Evolutionary conservation across 2,797 vertebrate genomes (phyloP), one percentile per base, ranked within the genome.

Genomic region (Amphiprion clarkii): DNA sequence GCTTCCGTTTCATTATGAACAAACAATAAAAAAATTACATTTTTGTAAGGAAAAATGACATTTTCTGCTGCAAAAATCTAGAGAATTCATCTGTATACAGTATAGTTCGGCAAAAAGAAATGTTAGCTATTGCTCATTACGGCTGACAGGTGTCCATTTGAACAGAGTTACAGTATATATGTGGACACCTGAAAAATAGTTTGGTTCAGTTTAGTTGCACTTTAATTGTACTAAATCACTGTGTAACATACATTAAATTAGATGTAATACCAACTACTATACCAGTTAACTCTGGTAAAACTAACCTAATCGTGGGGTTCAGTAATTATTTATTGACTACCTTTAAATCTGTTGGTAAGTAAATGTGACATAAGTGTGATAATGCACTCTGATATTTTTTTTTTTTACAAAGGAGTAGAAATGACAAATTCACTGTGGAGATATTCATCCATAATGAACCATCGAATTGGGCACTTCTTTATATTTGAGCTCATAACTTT

Each of bases 101-200:
- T 51, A 29, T 1, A 4, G 10, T 27, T 42, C 48, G n/a, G 56
- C 4, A 51, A 48, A 21, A 58, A 53, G 0, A 39, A 31, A 56
- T 33, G 10, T 12, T 49, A 14, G 48, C 17, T 46, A 71, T 21
- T 80, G 74, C 33, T 56, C 29, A 69, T 77, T 39, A 65, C 27
- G 25, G 14, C 27, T 44, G 57, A 3, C 49, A 31, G 25, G 39
- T 0, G 16, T 48, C n/a, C 3, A 6, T 48, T 48, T 19, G 44
- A 48, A 19, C 17, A 19, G 6, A 6, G 16, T 19, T 49, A 21
- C 19, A 21, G n/a, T 27, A 58, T 27, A 44, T 36, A 21, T 27
- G 3, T 40, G 23, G 23, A 48, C 16, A 39, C 25, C 21, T 2
- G n/a, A 21, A 21, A 9, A 49, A 7, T 8, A 46, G 17, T 16